phyloP scores from a whole-genome alignment of 2,888 invertebrate genomes.

The Mesorhabditis sp. region DNA sequence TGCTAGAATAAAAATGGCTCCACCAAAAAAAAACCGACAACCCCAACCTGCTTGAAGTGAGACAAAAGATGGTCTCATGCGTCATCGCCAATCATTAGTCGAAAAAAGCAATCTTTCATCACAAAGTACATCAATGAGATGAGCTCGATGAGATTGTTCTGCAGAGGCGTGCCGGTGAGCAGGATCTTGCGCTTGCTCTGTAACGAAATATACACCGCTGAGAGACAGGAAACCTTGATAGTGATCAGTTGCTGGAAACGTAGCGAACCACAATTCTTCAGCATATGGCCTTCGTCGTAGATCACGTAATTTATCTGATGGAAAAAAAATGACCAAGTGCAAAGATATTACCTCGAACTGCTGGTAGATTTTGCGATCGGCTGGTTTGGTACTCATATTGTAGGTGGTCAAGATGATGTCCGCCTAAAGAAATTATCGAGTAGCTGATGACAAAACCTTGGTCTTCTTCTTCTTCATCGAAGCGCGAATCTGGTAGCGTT shows the following conservation, averaged over 20 bases:
- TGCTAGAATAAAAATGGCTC: conserved; percentile 18
- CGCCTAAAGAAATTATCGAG: conserved; percentile 22
- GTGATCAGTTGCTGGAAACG: conserved; percentile 61
- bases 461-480: conserved; percentile 38
- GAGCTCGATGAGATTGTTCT: conserved; percentile 88
- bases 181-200: conserved; percentile 80
- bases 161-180: conserved; percentile 89
- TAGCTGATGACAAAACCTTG: conserved; percentile 14
- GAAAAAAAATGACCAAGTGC: neutral
- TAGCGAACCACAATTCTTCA: conserved; percentile 92
- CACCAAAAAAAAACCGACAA: neutral
- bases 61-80: conserved; percentile 43
- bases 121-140: conserved; percentile 89
- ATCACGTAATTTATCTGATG: conserved; percentile 80
- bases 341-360: conserved; percentile 54
- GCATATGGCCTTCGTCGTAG: conserved; percentile 89
- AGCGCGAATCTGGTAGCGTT: conserved; percentile 37
- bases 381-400: conserved; percentile 78
- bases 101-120: conserved; percentile 73
- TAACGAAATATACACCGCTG: conserved; percentile 35
- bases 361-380: conserved; percentile 84
- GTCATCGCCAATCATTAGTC: conserved; percentile 30
- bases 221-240: conserved; percentile 29
- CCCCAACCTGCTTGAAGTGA: conserved; percentile 42
- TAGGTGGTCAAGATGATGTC: conserved; percentile 57